These are phyloP conservation scores for Holothuria leucospilota DNA, from an alignment of 53 echinoderm and acorn worm genomes.

Conservation along the genomic window DNA sequence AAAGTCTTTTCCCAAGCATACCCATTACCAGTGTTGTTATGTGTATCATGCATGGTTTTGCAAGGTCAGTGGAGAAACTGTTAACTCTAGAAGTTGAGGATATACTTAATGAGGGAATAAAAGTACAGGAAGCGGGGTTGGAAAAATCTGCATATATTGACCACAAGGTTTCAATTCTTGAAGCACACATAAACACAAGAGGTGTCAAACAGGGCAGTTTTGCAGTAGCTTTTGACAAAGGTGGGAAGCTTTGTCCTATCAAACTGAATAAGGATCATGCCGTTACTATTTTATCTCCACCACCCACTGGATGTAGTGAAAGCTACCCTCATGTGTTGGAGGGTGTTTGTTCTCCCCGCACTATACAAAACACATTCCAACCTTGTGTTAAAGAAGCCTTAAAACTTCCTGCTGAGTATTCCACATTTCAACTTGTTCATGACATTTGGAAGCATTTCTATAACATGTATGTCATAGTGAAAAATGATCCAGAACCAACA, in stretches of 20 bases:
- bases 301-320: neutral
- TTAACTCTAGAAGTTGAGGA: slow-evolving; percentile 61
- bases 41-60: slow-evolving; percentile 68
- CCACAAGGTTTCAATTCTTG: neutral
- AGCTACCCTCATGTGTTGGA: slow-evolving; percentile 10
- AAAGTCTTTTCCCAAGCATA: slow-evolving; percentile 60
- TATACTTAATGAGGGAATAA: slow-evolving; percentile 36
- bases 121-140: neutral
- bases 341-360: neutral
- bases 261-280: slow-evolving; percentile 40
- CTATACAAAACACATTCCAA: neutral
- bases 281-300: neutral
- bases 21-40: slow-evolving; percentile 58
- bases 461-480: slow-evolving; percentile 53
- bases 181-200: neutral
- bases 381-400: neutral
- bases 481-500: neutral
- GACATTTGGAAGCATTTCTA: slow-evolving; percentile 64
- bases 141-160: slow-evolving; percentile 7
- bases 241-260: neutral
- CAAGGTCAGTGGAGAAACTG: slow-evolving; percentile 68
- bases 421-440: slow-evolving; percentile 23
- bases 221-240: slow-evolving; percentile 6
- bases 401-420: neutral
- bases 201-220: slow-evolving; percentile 29